Base-by-base conservation (phyloP, 1,140 invertebrate genomes). In the Stegodyphus mimosarum region DNA sequence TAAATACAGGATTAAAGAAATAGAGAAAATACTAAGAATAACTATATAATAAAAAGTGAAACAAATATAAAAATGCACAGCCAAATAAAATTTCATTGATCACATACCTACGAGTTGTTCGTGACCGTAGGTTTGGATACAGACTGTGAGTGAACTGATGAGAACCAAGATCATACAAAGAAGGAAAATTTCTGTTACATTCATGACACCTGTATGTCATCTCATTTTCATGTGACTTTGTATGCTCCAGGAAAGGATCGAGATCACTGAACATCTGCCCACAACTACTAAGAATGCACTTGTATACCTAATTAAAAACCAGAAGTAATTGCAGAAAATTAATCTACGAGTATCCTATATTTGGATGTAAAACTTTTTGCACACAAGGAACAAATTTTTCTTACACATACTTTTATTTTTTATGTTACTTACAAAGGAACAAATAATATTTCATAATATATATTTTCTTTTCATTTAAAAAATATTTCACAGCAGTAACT, bases 261-360 rank as follows among this genome's bases (percentile, higher is more conserved):
- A 94, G 89, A 48, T 94, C 93, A 60, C 91, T 89, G 87, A 94
- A 94, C 87, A 93, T 93, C 86, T 91, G 89, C 17, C 91, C 91
- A 88, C 94, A 94, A 17, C 91, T 91, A 78, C 91, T 92, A 88
- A 94, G 91, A 52, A 94, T 93, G 88, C 94, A 94, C 87, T 93
- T 93, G 89, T 93, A 94, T 6, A 94, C 93, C 92, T 94, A 90
- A 9, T 92, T 89, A 60, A 15, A 60, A 60, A 60, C 9, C 55
- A 60, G 15, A 10, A 60, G 2, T 0, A 60, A 60, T 60, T 60
- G 15, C 15, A 60, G 5, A 60, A 60, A 60, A 15, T 60, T 10
- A 9, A 60, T 60, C 33, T 33, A 33, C 33, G 3, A 33, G 33
- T 33, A 33, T 33, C 33, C 1, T 33, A 3, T 33, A 33, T 33